These are phyloP conservation scores for Thunnus maccoyii DNA, from an alignment of 2,113 vertebrate species.

Conservation along the genomic window DNA sequence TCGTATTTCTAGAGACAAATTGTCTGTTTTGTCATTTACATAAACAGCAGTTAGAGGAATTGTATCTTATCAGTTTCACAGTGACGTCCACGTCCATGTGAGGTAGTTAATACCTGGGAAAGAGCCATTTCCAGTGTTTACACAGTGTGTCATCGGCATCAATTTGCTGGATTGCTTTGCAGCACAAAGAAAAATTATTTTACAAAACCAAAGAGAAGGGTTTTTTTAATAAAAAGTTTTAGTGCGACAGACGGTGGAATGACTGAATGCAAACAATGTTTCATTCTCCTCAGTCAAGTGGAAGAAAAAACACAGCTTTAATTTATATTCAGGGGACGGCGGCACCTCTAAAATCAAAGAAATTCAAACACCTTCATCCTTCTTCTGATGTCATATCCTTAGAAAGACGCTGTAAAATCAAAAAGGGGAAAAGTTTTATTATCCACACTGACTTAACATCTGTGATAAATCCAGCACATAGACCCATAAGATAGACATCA, in stretches of 20 bases:
- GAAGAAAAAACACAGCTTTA: conserved; percentile 8
- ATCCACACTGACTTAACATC: neutral
- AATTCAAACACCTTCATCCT: conserved; percentile 23
- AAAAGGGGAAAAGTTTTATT: neutral
- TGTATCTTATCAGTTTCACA: no score
- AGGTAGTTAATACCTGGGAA: neutral
- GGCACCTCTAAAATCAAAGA: neutral
- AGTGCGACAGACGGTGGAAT: conserved; percentile 2
- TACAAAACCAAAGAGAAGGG: conserved; percentile 7
- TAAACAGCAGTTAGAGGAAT: no score
- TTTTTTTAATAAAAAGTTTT: neutral
- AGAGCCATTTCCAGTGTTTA: neutral
- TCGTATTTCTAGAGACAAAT: no score
- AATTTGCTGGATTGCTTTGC: neutral
- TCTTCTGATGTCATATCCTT: conserved; percentile 10
- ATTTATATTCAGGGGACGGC: conserved; percentile 17
- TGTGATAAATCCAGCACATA: neutral
- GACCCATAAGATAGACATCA: neutral
- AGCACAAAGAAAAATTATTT: conserved; percentile 18
- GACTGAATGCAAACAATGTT: conserved; percentile 19
- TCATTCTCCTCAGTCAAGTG: conserved; percentile 5
- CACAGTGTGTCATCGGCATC: neutral
- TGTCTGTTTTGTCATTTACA: no score
- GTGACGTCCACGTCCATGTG: neutral
- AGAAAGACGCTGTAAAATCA: neutral